Conservation (phyloP, 1,140 invertebrate species). For the Globodera rostochiensis region DNA sequence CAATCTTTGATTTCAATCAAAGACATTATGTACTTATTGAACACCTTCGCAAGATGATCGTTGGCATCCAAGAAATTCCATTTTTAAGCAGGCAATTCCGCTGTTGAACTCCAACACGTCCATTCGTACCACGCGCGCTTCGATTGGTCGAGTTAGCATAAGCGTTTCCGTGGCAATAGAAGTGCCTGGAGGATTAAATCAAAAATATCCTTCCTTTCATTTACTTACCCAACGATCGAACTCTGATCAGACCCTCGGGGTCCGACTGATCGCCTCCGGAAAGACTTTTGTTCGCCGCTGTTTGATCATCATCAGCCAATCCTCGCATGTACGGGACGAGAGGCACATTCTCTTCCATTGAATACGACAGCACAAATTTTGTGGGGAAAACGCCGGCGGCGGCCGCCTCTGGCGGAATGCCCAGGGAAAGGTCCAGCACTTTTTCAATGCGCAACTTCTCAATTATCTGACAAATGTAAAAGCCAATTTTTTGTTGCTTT, state of each 20-base stretch:
- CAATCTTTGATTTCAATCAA: not conserved
- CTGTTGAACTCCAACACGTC: conserved; percentile 82
- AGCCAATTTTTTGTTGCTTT: conserved; percentile 30
- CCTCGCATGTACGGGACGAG: conserved; percentile 66
- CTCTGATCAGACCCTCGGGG: not conserved
- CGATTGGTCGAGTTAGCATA: conserved; percentile 85
- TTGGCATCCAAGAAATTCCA: conserved; percentile 91
- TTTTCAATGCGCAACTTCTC: conserved; percentile 56
- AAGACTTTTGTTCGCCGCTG: not conserved
- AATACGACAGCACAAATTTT: conserved; percentile 31
- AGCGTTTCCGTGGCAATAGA: conserved; percentile 76
- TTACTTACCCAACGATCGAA: conserved; percentile 13
- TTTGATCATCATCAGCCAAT: conserved; percentile 1
- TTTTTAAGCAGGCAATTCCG: conserved; percentile 80
- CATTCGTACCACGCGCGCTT: conserved; percentile 84
- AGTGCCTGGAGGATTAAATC: not conserved
- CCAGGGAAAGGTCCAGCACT: conserved; percentile 16
- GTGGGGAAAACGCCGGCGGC: conserved; percentile 70
- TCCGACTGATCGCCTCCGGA: not conserved
- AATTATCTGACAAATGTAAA: conserved; percentile 56
- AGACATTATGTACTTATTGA: not conserved
- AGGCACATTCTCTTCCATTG: conserved; percentile 76
- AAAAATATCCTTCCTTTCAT: not conserved
- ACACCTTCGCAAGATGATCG: conserved; percentile 78
- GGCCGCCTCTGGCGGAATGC: conserved; percentile 76